Percentiles rank a stretch among this genome's conserved stretches.
These are phyloP conservation scores for Nephrotoma flavescens DNA, from an alignment of 2,888 invertebrate species.

Conservation along the genomic window DNA sequence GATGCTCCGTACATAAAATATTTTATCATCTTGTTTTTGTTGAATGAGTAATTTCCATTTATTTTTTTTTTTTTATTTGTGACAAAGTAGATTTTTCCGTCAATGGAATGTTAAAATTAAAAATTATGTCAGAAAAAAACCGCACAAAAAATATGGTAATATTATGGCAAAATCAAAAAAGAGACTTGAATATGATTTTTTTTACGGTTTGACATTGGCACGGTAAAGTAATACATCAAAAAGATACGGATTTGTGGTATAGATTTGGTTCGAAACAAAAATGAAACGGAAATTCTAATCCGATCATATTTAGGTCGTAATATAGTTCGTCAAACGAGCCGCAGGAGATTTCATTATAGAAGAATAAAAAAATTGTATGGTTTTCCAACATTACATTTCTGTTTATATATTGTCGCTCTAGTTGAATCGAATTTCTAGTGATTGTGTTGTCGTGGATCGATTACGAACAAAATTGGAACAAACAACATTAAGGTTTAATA, in stretches of 20 bases:
- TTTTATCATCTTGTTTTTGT: neutral
- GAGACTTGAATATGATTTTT: neutral
- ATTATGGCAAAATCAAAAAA: neutral
- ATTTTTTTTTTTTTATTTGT: neutral
- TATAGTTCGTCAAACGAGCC: too few relatives aligned
- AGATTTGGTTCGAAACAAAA: neutral
- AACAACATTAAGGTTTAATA: too few relatives aligned
- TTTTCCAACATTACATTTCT: too few relatives aligned
- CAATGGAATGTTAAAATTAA: neutral
- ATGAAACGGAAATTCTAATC: neutral
- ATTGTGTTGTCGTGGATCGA: too few relatives aligned
- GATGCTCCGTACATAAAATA: neutral
- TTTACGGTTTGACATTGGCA: neutral
- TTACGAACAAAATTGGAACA: too few relatives aligned
- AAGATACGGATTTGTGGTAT: neutral
- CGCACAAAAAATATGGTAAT: neutral
- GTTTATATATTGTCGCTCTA: too few relatives aligned
- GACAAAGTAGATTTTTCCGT: neutral
- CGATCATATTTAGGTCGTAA: too few relatives aligned
- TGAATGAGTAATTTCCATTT: neutral
- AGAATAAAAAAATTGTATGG: too few relatives aligned
- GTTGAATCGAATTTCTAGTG: too few relatives aligned
- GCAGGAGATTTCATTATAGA: too few relatives aligned
- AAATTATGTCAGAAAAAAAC: neutral
- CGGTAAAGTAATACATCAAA: neutral